Percentiles rank a stretch among this genome's conserved stretches.
Conservation (phyloP, 2,888 invertebrate genomes). For the Hirudinaria manillensis region DNA sequence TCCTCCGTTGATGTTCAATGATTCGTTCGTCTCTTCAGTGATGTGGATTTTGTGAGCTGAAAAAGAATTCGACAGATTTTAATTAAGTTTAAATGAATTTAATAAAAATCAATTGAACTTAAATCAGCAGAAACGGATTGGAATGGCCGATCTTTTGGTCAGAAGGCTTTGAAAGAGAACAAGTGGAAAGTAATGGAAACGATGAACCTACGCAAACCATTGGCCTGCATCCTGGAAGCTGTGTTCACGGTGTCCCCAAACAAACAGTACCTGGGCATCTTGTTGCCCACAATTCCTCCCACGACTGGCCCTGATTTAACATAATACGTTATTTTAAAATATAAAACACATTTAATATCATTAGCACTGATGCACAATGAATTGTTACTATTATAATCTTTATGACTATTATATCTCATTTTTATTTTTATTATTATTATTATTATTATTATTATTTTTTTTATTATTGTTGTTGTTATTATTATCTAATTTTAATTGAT, state of each 20-base stretch:
- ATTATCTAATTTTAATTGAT: too few relatives aligned
- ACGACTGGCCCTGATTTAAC: conserved; percentile 32
- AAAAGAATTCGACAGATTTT: too few relatives aligned
- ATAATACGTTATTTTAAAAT: not conserved
- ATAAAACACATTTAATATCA: not conserved
- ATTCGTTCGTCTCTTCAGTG: conserved; percentile 24
- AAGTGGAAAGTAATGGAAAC: not conserved
- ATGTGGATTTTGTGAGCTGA: conserved; percentile 33
- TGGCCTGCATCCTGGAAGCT: conserved; percentile 32
- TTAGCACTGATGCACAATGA: not conserved
- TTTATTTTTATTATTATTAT: not conserved
- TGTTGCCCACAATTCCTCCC: conserved; percentile 36
- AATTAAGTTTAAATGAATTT: too few relatives aligned
- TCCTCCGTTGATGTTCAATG: conserved; percentile 27
- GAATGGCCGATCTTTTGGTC: conserved; percentile 30
- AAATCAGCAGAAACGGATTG: too few relatives aligned
- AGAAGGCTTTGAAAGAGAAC: not conserved
- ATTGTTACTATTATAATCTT: too few relatives aligned
- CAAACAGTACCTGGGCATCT: conserved; percentile 36
- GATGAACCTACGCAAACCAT: conserved; percentile 27
- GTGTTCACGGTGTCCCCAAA: conserved; percentile 35
- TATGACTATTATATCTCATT: not conserved
- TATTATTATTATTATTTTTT: not conserved
- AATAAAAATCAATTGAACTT: too few relatives aligned
- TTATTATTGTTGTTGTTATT: conserved; percentile 16